Percentiles rank a stretch among this genome's conserved stretches.
These are phyloP conservation scores for Agrochola circellaris DNA, from an alignment of 2,888 invertebrate species.

Conservation along the genomic window DNA sequence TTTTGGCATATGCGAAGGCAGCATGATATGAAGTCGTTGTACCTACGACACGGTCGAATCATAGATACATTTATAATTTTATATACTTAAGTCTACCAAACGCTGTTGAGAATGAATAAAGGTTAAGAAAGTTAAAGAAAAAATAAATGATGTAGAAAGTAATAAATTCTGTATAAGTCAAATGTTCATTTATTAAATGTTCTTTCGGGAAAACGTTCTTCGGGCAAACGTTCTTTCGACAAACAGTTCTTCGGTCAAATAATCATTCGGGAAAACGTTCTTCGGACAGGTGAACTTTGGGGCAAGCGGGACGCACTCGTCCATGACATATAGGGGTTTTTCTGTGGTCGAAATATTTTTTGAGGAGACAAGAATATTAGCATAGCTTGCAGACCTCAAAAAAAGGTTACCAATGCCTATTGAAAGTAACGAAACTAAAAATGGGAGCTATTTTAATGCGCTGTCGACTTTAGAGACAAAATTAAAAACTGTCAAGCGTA, in stretches of 20 bases:
- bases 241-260: too few species aligned
- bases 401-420: neutral
- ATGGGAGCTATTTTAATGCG: neutral
- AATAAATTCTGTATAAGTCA: neutral
- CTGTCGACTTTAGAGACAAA: neutral
- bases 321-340: neutral
- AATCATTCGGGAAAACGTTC: neutral
- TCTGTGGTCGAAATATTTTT: neutral
- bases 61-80: neutral
- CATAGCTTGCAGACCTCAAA: neutral
- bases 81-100: neutral
- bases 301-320: too few species aligned
- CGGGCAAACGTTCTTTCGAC: neutral
- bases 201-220: neutral
- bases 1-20: conserved; percentile 28
- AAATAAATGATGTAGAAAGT: too few species aligned
- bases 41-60: neutral
- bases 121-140: neutral
- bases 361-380: neutral
- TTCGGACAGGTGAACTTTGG: neutral
- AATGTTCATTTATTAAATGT: neutral
- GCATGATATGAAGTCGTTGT: conserved; percentile 7
- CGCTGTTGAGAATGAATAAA: neutral
- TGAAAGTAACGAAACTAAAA: neutral
- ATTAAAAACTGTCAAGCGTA: neutral